Conservation (phyloP, 2,113 vertebrate species). For the Eubucco bourcierii region DNA sequence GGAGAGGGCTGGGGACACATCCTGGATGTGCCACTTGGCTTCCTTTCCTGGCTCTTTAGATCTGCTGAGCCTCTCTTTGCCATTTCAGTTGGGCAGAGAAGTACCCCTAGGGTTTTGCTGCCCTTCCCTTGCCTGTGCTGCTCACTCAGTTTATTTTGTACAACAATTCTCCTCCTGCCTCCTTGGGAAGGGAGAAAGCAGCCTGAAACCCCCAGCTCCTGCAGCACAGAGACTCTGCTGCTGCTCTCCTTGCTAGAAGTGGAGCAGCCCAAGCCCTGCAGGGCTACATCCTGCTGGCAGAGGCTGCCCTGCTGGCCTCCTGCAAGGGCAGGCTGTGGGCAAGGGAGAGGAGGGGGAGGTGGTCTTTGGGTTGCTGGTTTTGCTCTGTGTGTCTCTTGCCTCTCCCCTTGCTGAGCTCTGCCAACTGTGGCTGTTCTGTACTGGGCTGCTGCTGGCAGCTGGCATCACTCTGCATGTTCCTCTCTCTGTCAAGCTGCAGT, state of each 20-base stretch:
- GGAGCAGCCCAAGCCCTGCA: background rate
- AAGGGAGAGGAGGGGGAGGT: background rate
- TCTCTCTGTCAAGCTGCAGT: background rate
- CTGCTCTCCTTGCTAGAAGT: background rate
- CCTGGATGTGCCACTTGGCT: background rate
- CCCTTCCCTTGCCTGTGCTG: background rate
- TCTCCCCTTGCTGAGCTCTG: background rate
- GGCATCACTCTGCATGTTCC: slow-evolving; percentile 36
- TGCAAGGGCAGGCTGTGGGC: background rate
- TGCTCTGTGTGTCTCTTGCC: background rate
- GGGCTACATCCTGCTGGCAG: background rate
- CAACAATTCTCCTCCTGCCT: background rate
- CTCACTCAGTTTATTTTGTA: background rate
- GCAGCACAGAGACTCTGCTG: background rate
- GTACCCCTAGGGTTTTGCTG: background rate
- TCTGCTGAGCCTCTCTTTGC: background rate
- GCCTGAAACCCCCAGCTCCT: background rate
- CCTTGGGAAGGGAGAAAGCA: background rate
- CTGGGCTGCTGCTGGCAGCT: background rate
- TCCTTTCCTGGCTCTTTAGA: background rate
- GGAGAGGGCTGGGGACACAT: background rate
- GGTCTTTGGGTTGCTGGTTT: background rate
- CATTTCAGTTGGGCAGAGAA: background rate
- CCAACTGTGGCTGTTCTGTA: background rate
- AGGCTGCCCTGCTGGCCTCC: background rate